A percentile compares a stretch with the other conserved stretches of the same genome.
phyloP scores from a whole-genome alignment of 1,140 invertebrate genomes.

The Drosophila neocordata region DNA sequence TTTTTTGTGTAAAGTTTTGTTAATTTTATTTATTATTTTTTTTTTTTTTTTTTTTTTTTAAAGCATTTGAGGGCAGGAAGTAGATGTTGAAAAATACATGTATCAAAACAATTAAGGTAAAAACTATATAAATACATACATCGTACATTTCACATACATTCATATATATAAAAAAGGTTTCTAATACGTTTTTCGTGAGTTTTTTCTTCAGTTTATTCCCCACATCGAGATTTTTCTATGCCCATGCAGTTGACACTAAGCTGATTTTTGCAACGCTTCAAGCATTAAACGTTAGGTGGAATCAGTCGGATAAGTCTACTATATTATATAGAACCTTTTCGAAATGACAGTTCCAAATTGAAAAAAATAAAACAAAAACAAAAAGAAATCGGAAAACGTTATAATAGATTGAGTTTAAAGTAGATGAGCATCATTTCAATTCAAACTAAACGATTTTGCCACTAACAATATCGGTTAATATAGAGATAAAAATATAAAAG shows the following conservation, averaged over 20 bases:
- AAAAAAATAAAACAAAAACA: no score
- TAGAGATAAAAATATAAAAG: no score
- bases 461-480: no score
- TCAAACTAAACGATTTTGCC: no score
- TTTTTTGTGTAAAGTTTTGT: slow-evolving; percentile 70
- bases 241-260: slow-evolving; percentile 35
- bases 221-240: neutral
- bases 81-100: slow-evolving; percentile 80
- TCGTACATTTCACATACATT: slow-evolving; percentile 29
- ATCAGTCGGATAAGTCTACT: neutral
- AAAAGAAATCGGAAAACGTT: no score
- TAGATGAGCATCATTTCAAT: no score
- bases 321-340: neutral
- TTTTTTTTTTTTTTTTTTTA: slow-evolving; percentile 61
- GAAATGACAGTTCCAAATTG: no score
- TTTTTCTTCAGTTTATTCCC: neutral
- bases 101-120: slow-evolving; percentile 75
- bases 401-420: no score
- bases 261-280: no score
- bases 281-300: slow-evolving; percentile 12
- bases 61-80: slow-evolving; percentile 79
- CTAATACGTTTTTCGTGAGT: slow-evolving; percentile 15
- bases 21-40: slow-evolving; percentile 7
- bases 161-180: slow-evolving; percentile 46
- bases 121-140: slow-evolving; percentile 62